These are phyloP conservation scores for Sebastiscus albofasciatus DNA, from an alignment of 2,797 vertebrate species.

Conservation along the genomic window DNA sequence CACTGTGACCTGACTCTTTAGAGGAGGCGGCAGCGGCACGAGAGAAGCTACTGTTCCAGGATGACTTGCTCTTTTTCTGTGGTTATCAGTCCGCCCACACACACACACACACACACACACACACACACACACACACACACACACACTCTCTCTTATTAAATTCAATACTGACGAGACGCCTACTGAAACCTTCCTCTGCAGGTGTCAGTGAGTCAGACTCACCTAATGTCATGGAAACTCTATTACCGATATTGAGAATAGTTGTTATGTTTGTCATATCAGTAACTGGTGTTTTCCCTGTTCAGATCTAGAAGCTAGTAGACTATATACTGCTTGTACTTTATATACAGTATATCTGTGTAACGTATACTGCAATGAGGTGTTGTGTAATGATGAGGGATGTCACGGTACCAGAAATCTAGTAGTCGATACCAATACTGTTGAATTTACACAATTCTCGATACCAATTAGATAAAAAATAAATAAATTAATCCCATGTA, in stretches of 20 bases:
- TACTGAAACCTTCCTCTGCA: neutral
- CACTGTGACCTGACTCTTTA: neutral
- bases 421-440: too few relatives aligned
- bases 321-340: too few relatives aligned
- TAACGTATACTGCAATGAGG: neutral
- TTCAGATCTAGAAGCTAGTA: too few relatives aligned
- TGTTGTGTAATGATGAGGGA: neutral
- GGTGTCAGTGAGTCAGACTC: neutral
- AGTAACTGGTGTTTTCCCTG: neutral
- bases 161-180: neutral
- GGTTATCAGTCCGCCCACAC: constrained; percentile 3
- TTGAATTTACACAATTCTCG: too few relatives aligned
- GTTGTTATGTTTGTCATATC: neutral
- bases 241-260: neutral
- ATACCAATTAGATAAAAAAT: too few relatives aligned
- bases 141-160: neutral
- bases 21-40: neutral
- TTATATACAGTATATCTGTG: neutral
- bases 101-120: too few relatives aligned
- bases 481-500: too few relatives aligned
- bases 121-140: too few relatives aligned
- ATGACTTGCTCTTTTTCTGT: constrained; percentile 55
- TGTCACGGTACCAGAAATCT: too few relatives aligned
- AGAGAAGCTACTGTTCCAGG: neutral
- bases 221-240: neutral